Base-by-base conservation (phyloP, 2,888 invertebrate genomes). In the Hirtodrosophila histrioides region DNA sequence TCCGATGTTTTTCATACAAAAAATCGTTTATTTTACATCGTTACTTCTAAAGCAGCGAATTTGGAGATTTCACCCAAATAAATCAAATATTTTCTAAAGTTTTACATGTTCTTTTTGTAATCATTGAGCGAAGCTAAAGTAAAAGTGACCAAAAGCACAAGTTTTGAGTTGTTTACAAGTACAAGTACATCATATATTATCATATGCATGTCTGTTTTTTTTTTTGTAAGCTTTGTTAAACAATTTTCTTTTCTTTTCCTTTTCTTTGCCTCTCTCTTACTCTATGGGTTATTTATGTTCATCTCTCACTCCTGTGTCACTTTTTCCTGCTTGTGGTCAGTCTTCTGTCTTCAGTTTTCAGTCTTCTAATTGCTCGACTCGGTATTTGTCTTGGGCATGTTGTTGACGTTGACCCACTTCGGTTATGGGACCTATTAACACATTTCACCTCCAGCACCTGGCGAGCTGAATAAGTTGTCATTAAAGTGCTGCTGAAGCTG, bases 371-470 rank as follows among this genome's bases (percentile, higher is more conserved):
- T 74, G 69, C 60, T 61, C 60, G 41, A 46, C 69, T 60, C 56
- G 54, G 43, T 70, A 49, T 81, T 81, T 82, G 78, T 75, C 61
- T 71, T 80, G 77, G 69, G 71, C 80, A 66, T 63, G 31, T 31
- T 31, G 31, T 31, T 67, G 73, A 68, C 50, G 84, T 62, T 86
- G 87, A 88, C 88, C 86, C 85, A 86, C 78, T 86, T 85, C 57
- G 70, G 69, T 79, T 76, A 75, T 75, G 79, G 86, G 68, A 71
- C 72, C 82, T 82, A 84, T 86, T 86, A 88, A 85, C 86, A 86
- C 88, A 86, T 82, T 78, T 78, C 85, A 85, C 85, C 86, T 78
- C 24, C 40, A 8, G 41, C 55, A 39, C 36, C 57, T 37, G 61
- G 44, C 48, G 46, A 73, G 60, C 17, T 57, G 69, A 66, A 62